phyloP scores from a whole-genome alignment of 2,113 vertebrate species.

The Pyrgilauda ruficollis region DNA sequence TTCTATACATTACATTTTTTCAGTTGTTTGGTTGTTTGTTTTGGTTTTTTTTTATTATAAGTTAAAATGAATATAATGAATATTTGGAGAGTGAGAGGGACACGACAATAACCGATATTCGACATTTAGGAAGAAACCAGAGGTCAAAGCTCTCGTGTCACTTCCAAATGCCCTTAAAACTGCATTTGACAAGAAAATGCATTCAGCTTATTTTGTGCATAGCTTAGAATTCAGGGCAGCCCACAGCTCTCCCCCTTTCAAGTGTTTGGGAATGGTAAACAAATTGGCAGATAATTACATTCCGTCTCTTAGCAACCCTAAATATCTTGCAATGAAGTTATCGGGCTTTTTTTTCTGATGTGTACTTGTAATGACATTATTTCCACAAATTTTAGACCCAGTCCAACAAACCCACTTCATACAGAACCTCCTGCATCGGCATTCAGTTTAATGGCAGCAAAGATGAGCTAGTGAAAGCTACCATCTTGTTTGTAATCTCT shows the following conservation, averaged over 20 bases:
- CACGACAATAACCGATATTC: not conserved
- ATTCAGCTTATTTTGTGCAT: not conserved
- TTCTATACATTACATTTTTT: not conserved
- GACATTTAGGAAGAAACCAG: not conserved
- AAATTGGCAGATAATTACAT: slow-evolving; percentile 53
- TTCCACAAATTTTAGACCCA: slow-evolving; percentile 20
- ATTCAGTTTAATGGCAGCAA: not conserved
- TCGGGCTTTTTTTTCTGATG: not conserved
- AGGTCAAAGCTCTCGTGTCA: not conserved
- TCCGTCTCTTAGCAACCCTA: slow-evolving; percentile 56
- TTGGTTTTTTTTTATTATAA: not conserved
- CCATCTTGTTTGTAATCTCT: not conserved
- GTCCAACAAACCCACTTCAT: not conserved
- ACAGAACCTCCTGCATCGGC: not conserved
- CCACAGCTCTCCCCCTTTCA: not conserved
- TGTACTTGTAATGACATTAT: not conserved
- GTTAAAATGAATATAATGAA: not conserved
- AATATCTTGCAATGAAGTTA: slow-evolving; percentile 21
- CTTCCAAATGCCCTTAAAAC: not conserved
- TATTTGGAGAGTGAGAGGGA: not conserved
- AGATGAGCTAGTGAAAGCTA: not conserved
- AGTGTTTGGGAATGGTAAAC: slow-evolving; percentile 48
- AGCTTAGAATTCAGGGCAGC: slow-evolving; percentile 6
- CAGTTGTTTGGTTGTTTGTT: not conserved
- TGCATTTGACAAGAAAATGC: not conserved